Percentiles rank a stretch among this genome's conserved stretches.
These are phyloP conservation scores for Monopterus albus DNA, from an alignment of 2,113 vertebrate species.

Conservation along the genomic window DNA sequence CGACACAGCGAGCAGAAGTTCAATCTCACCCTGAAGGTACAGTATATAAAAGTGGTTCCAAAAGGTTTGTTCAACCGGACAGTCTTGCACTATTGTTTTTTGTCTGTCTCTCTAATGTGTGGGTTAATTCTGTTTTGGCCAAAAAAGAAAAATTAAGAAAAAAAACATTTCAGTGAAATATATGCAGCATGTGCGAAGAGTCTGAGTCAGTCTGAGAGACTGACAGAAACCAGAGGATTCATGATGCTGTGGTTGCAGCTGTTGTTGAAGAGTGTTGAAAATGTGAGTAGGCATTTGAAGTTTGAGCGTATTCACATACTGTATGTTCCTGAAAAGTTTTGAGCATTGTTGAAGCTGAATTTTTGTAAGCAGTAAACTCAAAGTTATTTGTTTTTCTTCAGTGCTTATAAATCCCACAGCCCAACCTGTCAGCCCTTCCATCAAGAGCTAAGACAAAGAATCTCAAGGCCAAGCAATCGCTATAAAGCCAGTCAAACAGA, in stretches of 20 bases:
- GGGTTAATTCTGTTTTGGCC: too few relatives aligned
- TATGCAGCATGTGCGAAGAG: too few relatives aligned
- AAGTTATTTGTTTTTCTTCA: constrained; percentile 2
- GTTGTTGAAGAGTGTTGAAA: neutral
- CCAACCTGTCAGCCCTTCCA: constrained; percentile 4
- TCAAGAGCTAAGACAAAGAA: neutral
- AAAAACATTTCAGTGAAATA: too few relatives aligned
- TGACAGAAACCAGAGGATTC: constrained; percentile 9
- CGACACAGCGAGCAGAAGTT: constrained; percentile 86
- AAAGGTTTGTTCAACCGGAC: too few relatives aligned
- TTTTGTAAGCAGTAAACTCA: neutral
- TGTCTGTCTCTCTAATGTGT: too few relatives aligned
- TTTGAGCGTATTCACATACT: neutral
- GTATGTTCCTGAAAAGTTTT: neutral
- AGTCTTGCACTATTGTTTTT: too few relatives aligned
- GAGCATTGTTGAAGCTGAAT: neutral
- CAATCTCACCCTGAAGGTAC: constrained; percentile 86
- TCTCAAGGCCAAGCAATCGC: neutral
- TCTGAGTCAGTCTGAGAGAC: too few relatives aligned
- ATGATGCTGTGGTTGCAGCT: neutral
- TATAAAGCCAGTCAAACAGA: constrained; percentile 11
- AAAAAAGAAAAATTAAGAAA: too few relatives aligned
- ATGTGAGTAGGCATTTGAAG: neutral
- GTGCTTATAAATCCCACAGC: constrained; percentile 1
- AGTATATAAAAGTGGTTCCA: constrained; percentile 40